A percentile compares a stretch with the other conserved stretches of the same genome.
Conservation (phyloP, 2,113 vertebrate species). For the Abramis brama region DNA sequence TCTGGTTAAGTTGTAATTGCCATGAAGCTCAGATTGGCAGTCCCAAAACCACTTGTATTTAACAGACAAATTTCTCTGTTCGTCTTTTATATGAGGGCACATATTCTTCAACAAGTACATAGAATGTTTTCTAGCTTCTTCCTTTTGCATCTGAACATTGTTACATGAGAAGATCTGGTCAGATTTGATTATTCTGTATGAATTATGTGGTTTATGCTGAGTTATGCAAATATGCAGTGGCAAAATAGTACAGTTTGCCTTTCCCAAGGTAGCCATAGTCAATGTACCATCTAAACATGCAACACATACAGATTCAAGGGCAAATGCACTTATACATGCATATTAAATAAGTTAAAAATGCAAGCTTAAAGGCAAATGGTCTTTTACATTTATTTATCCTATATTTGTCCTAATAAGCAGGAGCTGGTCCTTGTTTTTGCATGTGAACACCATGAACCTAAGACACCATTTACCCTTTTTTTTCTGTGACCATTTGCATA, state of each 20-base stretch:
- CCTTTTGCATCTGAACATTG: neutral
- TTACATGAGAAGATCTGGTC: constrained; percentile 20
- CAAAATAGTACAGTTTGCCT: constrained; percentile 50
- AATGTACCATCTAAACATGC: constrained; percentile 7
- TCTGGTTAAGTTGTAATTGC: constrained; percentile 31
- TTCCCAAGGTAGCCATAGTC: constrained; percentile 22
- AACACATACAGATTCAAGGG: neutral
- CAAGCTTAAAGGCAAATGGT: constrained; percentile 21
- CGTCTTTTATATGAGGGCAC: constrained; percentile 46
- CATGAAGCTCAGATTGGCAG: constrained; percentile 51
- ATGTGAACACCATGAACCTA: neutral
- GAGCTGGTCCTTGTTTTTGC: neutral
- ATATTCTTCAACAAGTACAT: neutral
- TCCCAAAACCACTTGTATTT: constrained; percentile 47
- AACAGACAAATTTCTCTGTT: constrained; percentile 56
- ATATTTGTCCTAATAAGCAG: constrained; percentile 32
- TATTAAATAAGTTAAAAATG: constrained; percentile 46
- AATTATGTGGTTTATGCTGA: constrained; percentile 25
- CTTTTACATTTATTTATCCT: neutral
- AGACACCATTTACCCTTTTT: neutral
- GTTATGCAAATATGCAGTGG: constrained; percentile 42
- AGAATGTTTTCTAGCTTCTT: neutral
- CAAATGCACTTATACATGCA: constrained; percentile 37
- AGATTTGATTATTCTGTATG: constrained; percentile 16
- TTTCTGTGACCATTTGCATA: neutral